A percentile compares a stretch with the other conserved stretches of the same genome.
These are phyloP conservation scores for Cathartes aura DNA, from an alignment of 2,113 vertebrate genomes.

Conservation along the genomic window DNA sequence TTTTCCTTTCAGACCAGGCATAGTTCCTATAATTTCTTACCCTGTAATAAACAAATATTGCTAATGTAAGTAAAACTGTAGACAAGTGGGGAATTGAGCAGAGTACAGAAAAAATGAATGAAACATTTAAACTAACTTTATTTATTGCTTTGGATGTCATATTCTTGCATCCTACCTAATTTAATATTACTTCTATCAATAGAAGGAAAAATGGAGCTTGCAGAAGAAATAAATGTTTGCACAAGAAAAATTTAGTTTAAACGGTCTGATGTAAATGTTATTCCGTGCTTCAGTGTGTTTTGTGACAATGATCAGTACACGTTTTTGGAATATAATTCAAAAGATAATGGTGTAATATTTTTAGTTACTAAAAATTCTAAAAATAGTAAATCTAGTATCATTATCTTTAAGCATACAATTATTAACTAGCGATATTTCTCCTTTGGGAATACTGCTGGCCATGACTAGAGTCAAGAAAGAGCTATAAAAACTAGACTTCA, in stretches of 20 bases:
- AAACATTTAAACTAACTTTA: not conserved
- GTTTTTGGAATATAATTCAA: not conserved
- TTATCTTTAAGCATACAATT: not conserved
- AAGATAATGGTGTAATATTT: not conserved
- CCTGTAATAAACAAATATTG: not conserved
- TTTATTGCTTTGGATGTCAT: not conserved
- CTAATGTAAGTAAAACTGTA: not conserved
- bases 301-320: not conserved
- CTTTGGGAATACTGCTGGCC: not conserved
- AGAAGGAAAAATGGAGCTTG: not conserved
- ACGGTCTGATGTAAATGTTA: not conserved
- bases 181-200: not conserved
- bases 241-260: not conserved
- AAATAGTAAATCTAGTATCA: not conserved
- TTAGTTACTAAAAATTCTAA: not conserved
- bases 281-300: not conserved
- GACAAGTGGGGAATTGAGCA: not conserved
- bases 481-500: not conserved
- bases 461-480: not conserved
- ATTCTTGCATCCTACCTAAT: not conserved
- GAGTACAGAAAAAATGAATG: not conserved
- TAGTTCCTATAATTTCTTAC: not conserved
- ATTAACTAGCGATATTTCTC: not conserved
- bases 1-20: not conserved
- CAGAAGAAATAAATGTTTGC: not conserved